Conservation (phyloP, 2,888 invertebrate species). For the Apodemia mormo region DNA sequence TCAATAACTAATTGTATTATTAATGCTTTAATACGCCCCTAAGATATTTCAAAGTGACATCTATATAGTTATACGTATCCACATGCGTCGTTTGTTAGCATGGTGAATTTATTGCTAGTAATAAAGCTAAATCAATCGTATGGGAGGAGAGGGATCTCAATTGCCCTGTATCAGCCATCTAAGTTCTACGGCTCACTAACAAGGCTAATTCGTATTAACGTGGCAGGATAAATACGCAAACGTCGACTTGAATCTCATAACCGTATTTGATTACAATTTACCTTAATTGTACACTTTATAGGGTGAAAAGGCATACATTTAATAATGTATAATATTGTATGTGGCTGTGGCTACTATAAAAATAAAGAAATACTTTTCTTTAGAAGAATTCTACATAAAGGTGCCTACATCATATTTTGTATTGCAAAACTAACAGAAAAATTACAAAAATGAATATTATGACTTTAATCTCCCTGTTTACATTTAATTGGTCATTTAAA, state of each 20-base stretch:
- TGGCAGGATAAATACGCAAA: constrained; percentile 23
- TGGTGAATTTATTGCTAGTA: constrained; percentile 64
- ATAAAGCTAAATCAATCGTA: constrained; percentile 74
- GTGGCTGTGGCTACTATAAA: no score
- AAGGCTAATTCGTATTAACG: constrained; percentile 28
- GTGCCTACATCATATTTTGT: no score
- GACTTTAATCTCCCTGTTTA: no score
- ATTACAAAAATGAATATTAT: no score
- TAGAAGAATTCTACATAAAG: no score
- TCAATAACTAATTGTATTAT: not conserved
- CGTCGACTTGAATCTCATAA: constrained; percentile 16
- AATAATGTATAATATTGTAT: no score
- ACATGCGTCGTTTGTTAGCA: constrained; percentile 5
- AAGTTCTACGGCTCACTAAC: constrained; percentile 26
- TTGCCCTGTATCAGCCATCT: constrained; percentile 58
- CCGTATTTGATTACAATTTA: constrained; percentile 16
- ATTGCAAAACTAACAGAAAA: no score
- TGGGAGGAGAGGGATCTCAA: constrained; percentile 53
- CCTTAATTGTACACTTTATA: constrained; percentile 18
- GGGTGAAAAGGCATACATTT: no score
- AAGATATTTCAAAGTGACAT: not conserved
- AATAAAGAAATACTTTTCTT: no score
- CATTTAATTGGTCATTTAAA: no score
- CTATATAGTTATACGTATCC: constrained; percentile 6
- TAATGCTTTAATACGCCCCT: constrained; percentile 2